Conservation (phyloP, 2,797 vertebrate genomes). For the Cygnus olor region DNA sequence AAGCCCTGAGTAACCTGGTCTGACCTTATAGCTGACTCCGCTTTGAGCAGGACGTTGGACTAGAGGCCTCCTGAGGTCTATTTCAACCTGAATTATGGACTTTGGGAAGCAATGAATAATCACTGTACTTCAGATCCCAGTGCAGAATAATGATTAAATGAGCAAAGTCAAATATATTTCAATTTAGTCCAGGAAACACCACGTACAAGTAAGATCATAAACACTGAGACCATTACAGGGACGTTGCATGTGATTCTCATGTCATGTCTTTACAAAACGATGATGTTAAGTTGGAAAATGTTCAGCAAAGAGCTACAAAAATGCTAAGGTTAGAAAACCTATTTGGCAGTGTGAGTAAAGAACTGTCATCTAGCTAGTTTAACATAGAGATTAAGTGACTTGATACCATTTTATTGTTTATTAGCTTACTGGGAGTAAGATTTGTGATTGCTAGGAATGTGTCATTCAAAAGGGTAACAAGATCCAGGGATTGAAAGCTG, state of each 20-base stretch:
- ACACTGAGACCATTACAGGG: not conserved
- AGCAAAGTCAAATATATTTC: not conserved
- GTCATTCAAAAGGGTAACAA: not conserved
- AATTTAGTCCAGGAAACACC: not conserved
- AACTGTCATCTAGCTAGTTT: not conserved
- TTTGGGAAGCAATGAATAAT: not conserved
- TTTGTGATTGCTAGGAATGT: not conserved
- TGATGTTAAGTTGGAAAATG: not conserved
- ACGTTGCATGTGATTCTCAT: not conserved
- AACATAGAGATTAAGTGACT: not conserved
- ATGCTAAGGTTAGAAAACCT: not conserved
- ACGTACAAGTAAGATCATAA: not conserved
- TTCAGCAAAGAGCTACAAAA: not conserved
- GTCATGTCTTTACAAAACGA: not conserved
- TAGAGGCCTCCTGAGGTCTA: not conserved
- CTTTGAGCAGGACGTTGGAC: not conserved
- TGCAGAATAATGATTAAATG: not conserved
- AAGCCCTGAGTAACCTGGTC: not conserved
- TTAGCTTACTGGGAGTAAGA: not conserved
- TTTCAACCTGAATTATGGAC: not conserved
- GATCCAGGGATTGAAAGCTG: not conserved
- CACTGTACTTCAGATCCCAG: not conserved
- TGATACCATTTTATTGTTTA: not conserved
- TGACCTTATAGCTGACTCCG: not conserved
- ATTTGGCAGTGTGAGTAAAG: not conserved